These are phyloP conservation scores for Chalcis sispes DNA, from an alignment of 2,888 invertebrate genomes.

Conservation along the genomic window DNA sequence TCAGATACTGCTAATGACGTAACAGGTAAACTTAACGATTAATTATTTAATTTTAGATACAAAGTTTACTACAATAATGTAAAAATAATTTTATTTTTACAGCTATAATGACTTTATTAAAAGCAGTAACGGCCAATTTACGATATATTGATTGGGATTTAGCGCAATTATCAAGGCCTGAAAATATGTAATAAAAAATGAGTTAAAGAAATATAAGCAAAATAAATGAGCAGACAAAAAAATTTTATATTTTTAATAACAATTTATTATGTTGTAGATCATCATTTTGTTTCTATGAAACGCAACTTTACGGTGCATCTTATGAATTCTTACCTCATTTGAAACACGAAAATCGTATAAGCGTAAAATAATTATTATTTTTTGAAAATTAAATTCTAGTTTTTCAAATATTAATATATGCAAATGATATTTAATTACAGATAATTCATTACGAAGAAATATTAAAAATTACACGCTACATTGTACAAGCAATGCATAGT, in stretches of 20 bases:
- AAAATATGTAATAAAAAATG: too few species aligned
- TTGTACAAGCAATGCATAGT: not conserved
- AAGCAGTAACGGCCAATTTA: not conserved
- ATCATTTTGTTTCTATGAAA: constrained; percentile 8
- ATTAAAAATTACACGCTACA: not conserved
- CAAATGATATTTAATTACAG: not conserved
- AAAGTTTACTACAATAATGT: too few species aligned
- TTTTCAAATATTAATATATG: not conserved
- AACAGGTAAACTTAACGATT: too few species aligned
- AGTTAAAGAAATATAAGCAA: too few species aligned
- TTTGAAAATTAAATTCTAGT: not conserved
- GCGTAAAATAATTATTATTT: not conserved
- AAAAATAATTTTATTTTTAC: too few species aligned
- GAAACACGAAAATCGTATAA: not conserved
- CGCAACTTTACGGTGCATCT: not conserved
- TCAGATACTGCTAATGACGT: not conserved
- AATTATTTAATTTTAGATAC: too few species aligned
- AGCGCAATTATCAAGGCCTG: not conserved
- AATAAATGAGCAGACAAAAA: too few species aligned
- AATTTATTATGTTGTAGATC: not conserved
- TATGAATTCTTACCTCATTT: not conserved
- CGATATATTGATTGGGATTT: constrained; percentile 19
- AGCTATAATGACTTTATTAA: not conserved
- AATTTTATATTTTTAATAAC: not conserved
- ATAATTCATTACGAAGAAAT: not conserved